Evolutionary conservation across 2,797 vertebrate species (phyloP).

Genomic region (Myotis pilosus): DNA sequence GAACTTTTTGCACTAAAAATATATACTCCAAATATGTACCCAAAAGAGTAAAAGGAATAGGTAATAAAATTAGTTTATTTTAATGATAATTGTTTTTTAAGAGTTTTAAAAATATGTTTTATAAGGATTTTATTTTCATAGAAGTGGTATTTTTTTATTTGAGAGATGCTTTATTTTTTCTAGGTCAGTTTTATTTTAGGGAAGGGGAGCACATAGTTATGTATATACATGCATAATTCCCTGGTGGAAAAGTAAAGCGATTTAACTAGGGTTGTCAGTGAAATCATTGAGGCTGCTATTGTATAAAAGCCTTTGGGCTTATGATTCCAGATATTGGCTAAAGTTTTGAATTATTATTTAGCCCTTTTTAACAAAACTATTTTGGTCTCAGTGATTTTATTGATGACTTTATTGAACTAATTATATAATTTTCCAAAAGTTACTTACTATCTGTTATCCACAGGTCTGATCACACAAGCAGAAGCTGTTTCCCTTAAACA

Average conservation of each 20-base stretch:
- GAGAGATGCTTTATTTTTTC: neutral
- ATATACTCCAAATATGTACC: slow-evolving; percentile 31
- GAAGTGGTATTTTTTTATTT: neutral
- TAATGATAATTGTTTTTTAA: neutral
- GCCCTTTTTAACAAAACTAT: slow-evolving; percentile 20
- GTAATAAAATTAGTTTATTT: neutral
- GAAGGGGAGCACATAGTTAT: neutral
- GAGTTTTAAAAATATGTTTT: neutral
- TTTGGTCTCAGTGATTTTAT: slow-evolving; percentile 33
- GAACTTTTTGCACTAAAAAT: slow-evolving; percentile 57
- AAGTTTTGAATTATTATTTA: slow-evolving; percentile 53
- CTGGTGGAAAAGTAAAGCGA: neutral
- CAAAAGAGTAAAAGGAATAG: slow-evolving; percentile 36
- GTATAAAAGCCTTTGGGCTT: neutral
- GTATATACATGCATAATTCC: slow-evolving; percentile 23
- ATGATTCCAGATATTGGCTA: neutral
- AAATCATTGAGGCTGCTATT: slow-evolving; percentile 39
- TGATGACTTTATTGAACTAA: neutral
- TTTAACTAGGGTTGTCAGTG: slow-evolving; percentile 12
- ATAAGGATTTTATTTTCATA: neutral
- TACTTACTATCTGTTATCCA: neutral
- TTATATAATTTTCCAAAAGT: neutral
- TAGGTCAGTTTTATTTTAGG: neutral
- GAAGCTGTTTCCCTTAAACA: slow-evolving; percentile 4
- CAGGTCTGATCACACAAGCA: neutral